These are phyloP conservation scores for Grammomys dolichurus DNA, from an alignment of 2,113 vertebrate species.

Conservation along the genomic window DNA sequence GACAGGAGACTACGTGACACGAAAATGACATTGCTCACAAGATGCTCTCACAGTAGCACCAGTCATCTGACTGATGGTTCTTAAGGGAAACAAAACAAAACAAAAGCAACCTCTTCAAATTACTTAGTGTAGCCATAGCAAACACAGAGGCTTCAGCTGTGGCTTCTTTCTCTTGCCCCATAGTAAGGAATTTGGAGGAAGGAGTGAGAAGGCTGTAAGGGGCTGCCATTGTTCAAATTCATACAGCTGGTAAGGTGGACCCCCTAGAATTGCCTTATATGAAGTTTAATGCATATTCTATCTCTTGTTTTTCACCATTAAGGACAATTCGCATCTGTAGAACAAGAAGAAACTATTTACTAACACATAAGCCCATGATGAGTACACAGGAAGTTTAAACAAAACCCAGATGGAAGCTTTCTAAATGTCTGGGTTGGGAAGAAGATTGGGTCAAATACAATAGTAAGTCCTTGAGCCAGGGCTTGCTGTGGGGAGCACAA, in stretches of 20 bases:
- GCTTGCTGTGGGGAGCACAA: conserved; percentile 76
- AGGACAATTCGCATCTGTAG: neutral
- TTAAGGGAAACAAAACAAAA: neutral
- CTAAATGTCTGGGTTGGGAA: conserved; percentile 77
- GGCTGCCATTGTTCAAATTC: neutral
- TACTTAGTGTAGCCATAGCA: accelerated
- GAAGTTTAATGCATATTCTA: neutral
- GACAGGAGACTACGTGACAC: neutral
- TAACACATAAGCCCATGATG: neutral
- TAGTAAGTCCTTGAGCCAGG: conserved; percentile 72
- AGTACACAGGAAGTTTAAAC: conserved; percentile 70
- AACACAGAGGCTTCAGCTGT: neutral
- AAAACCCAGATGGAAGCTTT: conserved; percentile 77
- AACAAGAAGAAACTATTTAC: neutral
- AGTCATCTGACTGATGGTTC: neutral
- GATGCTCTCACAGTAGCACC: too few relatives aligned
- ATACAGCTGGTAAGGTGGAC: neutral
- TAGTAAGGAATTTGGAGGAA: conserved; percentile 22
- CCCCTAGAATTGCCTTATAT: neutral
- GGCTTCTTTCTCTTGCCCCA: neutral
- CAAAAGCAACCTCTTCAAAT: neutral
- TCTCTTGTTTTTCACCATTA: conserved; percentile 11
- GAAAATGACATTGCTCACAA: neutral
- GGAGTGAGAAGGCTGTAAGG: neutral
- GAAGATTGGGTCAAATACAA: conserved; percentile 80